Evolutionary conservation across 2,113 vertebrate genomes (phyloP).

Genomic region (Recurvirostra avosetta): DNA sequence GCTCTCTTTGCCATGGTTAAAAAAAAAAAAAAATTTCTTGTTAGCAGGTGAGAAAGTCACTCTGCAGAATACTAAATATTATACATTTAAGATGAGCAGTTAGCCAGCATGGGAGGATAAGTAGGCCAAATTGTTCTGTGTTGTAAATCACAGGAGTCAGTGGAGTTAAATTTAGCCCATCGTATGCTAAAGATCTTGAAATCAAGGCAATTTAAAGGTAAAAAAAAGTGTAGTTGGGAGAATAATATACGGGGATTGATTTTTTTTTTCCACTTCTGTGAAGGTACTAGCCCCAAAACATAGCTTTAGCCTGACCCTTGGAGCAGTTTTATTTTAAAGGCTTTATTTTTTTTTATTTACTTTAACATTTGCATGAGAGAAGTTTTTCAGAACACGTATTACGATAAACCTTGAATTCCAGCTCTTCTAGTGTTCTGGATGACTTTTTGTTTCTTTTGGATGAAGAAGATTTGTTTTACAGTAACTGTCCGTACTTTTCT

Average conservation of each 20-base stretch:
- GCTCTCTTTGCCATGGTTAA: not conserved
- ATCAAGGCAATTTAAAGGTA: not conserved
- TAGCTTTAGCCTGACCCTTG: not conserved
- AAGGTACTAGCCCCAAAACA: not conserved
- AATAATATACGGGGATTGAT: not conserved
- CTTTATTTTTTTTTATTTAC: not conserved
- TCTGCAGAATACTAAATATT: not conserved
- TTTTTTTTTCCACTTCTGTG: not conserved
- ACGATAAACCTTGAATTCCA: constrained; percentile 38
- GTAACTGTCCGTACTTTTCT: constrained; percentile 40
- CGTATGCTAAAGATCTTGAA: not conserved
- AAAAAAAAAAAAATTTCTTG: not conserved
- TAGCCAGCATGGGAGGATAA: not conserved
- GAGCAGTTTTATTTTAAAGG: constrained; percentile 23
- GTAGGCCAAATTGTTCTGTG: constrained; percentile 20
- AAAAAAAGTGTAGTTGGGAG: not conserved
- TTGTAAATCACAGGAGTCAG: constrained; percentile 15
- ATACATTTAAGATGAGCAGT: not conserved
- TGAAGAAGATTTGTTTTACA: constrained; percentile 53
- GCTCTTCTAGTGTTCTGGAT: constrained; percentile 56
- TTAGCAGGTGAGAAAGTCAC: not conserved
- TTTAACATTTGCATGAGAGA: constrained; percentile 54
- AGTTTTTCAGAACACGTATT: constrained; percentile 57
- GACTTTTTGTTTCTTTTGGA: constrained; percentile 36
- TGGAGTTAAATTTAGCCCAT: constrained; percentile 38